phyloP scores from a whole-genome alignment of 2,797 vertebrate species.

The Eutrigla gurnardus region DNA sequence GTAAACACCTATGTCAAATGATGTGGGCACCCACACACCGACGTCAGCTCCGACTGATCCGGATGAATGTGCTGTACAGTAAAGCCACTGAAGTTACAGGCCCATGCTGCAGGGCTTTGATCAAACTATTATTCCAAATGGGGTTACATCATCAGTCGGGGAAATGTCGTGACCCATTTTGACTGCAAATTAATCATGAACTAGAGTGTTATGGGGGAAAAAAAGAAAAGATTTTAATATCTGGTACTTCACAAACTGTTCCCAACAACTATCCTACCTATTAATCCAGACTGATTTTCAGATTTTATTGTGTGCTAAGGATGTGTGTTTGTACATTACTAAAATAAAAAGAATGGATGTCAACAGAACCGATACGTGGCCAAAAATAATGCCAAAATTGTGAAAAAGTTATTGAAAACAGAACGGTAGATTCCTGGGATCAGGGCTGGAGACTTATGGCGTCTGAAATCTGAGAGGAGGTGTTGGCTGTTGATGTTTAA shows the following conservation, averaged over 20 bases:
- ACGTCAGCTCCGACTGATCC: slow-evolving; percentile 28
- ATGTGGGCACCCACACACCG: slow-evolving; percentile 24
- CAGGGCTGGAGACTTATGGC: too few relatives aligned
- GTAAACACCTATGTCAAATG: slow-evolving; percentile 5
- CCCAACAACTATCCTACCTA: not conserved
- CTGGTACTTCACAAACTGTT: slow-evolving; percentile 4
- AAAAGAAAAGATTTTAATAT: slow-evolving; percentile 29
- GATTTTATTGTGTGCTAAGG: not conserved
- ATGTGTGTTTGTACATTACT: not conserved
- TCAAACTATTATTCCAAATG: slow-evolving; percentile 29
- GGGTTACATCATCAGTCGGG: slow-evolving; percentile 24
- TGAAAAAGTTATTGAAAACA: not conserved
- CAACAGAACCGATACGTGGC: too few relatives aligned
- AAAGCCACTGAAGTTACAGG: slow-evolving; percentile 7
- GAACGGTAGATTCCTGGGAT: not conserved
- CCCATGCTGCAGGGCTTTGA: not conserved
- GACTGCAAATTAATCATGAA: slow-evolving; percentile 45
- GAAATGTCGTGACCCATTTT: slow-evolving; percentile 35
- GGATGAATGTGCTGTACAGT: slow-evolving; percentile 13
- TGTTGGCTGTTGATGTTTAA: too few relatives aligned
- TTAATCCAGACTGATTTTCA: not conserved
- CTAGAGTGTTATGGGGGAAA: not conserved
- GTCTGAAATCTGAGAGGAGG: too few relatives aligned
- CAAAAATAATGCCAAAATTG: not conserved
- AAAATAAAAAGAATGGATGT: not conserved